phyloP scores from a whole-genome alignment of 2,888 invertebrate genomes.

The Trichacis sp. region DNA sequence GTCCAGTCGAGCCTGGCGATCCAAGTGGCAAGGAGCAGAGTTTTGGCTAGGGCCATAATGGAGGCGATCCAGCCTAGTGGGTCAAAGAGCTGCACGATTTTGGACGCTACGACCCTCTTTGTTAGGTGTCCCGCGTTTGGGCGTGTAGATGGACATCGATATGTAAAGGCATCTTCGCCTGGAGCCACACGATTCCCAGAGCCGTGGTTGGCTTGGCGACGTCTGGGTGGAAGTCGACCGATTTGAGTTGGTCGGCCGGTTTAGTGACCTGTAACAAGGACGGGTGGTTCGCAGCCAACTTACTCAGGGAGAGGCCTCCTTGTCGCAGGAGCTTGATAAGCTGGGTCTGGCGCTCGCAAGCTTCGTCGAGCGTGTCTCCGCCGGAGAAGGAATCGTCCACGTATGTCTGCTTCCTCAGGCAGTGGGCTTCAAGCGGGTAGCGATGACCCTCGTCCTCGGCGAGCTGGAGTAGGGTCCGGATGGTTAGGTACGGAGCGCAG shows the following conservation, averaged over 20 bases:
- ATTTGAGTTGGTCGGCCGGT: too few species aligned
- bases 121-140: slow-evolving; percentile 6
- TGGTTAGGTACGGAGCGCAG: too few species aligned
- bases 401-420: slow-evolving; percentile 1
- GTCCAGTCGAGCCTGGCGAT: slow-evolving; percentile 23
- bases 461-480: slow-evolving; percentile 29
- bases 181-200: too few species aligned
- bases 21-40: slow-evolving; percentile 28
- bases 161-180: neutral
- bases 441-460: slow-evolving; percentile 23
- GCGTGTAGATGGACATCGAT: too few species aligned
- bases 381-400: slow-evolving; percentile 11
- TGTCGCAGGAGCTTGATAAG: neutral
- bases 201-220: too few species aligned
- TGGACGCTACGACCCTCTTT: slow-evolving; percentile 18
- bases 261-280: neutral
- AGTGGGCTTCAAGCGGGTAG: slow-evolving; percentile 10
- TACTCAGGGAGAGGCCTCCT: neutral
- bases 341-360: neutral
- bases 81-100: slow-evolving; percentile 24
- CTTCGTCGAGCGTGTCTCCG: neutral
- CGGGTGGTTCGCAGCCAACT: neutral
- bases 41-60: slow-evolving; percentile 21
- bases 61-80: slow-evolving; percentile 33
- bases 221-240: too few species aligned